Evolutionary conservation across 2,888 invertebrate species (phyloP).

Genomic region (Trichacis sp.): DNA sequence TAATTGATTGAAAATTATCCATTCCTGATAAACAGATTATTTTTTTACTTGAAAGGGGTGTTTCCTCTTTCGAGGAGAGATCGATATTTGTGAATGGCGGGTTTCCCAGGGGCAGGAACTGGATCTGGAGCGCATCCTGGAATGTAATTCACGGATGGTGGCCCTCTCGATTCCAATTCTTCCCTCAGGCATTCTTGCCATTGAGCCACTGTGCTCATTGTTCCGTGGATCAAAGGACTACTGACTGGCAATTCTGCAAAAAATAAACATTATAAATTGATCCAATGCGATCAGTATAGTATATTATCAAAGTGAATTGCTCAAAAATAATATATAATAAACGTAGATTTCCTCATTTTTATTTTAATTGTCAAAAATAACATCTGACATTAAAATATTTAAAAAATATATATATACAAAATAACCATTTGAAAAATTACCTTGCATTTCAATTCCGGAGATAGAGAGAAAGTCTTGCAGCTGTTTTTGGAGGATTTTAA

Average conservation of each 20-base stretch:
- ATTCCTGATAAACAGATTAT: background rate
- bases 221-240: slow-evolving; percentile 92
- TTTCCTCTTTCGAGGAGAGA: slow-evolving; percentile 92
- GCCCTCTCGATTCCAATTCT: slow-evolving; percentile 80
- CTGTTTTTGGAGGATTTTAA: slow-evolving; percentile 86
- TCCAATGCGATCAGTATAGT: slow-evolving; percentile 19
- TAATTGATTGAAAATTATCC: no score
- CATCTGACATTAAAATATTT: no score
- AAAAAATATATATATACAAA: no score
- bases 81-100: slow-evolving; percentile 92
- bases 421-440: slow-evolving; percentile 71
- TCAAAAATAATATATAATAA: no score
- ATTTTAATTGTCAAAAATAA: no score
- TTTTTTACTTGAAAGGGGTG: slow-evolving; percentile 88
- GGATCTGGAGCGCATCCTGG: slow-evolving; percentile 91
- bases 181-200: slow-evolving; percentile 89
- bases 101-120: slow-evolving; percentile 71
- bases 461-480: slow-evolving; percentile 88
- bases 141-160: slow-evolving; percentile 88
- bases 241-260: slow-evolving; percentile 89
- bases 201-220: slow-evolving; percentile 84
- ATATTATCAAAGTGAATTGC: no score
- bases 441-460: slow-evolving; percentile 90
- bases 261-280: slow-evolving; percentile 9
- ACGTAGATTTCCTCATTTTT: no score